Percentiles rank a stretch among this genome's conserved stretches.
These are phyloP conservation scores for Globia sparganii DNA, from an alignment of 2,888 invertebrate species.

Conservation along the genomic window DNA sequence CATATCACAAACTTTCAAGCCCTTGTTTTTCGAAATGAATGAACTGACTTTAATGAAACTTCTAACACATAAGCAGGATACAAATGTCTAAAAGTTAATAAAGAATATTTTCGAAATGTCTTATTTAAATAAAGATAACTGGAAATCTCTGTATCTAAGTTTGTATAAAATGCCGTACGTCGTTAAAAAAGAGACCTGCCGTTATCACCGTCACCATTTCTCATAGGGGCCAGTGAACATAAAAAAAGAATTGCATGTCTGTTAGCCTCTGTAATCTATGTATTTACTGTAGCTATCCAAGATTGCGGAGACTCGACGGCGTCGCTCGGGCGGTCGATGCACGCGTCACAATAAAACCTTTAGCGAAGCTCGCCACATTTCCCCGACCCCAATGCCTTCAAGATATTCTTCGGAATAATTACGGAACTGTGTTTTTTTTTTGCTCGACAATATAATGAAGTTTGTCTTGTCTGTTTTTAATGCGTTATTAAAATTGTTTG, in stretches of 20 bases:
- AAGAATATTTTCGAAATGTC: no score
- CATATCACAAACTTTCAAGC: no score
- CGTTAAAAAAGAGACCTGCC: slow-evolving; percentile 2
- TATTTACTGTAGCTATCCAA: slow-evolving; percentile 81
- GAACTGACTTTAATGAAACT: no score
- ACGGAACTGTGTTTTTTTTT: slow-evolving; percentile 39
- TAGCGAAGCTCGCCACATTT: slow-evolving; percentile 62
- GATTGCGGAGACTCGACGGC: slow-evolving; percentile 86
- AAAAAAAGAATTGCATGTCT: slow-evolving; percentile 71
- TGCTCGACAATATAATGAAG: slow-evolving; percentile 25
- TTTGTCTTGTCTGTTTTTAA: slow-evolving; percentile 15
- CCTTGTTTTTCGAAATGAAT: no score
- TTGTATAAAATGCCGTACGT: no score
- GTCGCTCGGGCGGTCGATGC: slow-evolving; percentile 85
- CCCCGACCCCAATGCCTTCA: slow-evolving; percentile 52
- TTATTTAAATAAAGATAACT: no score
- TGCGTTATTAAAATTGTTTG: background rate
- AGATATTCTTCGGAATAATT: slow-evolving; percentile 63
- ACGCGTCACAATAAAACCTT: slow-evolving; percentile 74
- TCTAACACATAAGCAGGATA: no score
- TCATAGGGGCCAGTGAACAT: slow-evolving; percentile 51
- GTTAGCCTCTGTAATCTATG: slow-evolving; percentile 74
- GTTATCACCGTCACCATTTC: background rate
- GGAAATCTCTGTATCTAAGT: no score
- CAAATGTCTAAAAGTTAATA: no score